Conservation (phyloP, 2,888 invertebrate species). For the Dryomyza anilis region DNA sequence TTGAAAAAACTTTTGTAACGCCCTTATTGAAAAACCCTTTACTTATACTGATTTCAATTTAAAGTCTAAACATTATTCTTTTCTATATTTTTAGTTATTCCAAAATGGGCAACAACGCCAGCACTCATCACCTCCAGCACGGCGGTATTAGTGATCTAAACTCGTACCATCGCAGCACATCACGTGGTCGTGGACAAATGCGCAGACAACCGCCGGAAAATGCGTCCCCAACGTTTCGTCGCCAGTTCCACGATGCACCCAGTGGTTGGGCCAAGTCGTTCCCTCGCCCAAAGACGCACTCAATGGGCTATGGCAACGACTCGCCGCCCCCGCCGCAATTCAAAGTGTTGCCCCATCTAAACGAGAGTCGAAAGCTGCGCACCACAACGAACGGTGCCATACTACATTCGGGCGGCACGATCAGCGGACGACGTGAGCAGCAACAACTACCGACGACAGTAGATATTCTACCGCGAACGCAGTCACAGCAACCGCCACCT, state of each 20-base stretch:
- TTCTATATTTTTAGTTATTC: not conserved
- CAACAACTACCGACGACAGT: not conserved
- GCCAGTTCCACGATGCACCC: not conserved
- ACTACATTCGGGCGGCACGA: conserved; percentile 81
- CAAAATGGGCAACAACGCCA: conserved; percentile 53
- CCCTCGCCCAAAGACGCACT: not conserved
- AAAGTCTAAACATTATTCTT: not conserved
- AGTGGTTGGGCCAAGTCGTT: not conserved
- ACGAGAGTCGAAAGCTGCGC: conserved; percentile 68
- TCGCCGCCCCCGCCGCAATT: conserved; percentile 15
- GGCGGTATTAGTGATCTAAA: conserved; percentile 39
- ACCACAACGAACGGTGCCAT: conserved; percentile 84
- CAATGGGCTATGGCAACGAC: not conserved
- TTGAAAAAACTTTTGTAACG: no score
- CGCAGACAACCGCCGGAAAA: not conserved
- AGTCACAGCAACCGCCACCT: not conserved
- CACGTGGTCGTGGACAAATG: not conserved
- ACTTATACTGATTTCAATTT: no score
- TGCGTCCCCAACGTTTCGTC: not conserved
- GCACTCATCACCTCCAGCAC: conserved; percentile 45
- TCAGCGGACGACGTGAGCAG: conserved; percentile 69
- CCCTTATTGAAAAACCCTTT: no score
- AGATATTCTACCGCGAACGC: no score
- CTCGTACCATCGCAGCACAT: conserved; percentile 38
- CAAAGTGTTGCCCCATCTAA: conserved; percentile 74